Evolutionary conservation across 2,888 invertebrate genomes (phyloP), one percentile per base, ranked within the genome.

Genomic region (Stomorhina lunata): DNA sequence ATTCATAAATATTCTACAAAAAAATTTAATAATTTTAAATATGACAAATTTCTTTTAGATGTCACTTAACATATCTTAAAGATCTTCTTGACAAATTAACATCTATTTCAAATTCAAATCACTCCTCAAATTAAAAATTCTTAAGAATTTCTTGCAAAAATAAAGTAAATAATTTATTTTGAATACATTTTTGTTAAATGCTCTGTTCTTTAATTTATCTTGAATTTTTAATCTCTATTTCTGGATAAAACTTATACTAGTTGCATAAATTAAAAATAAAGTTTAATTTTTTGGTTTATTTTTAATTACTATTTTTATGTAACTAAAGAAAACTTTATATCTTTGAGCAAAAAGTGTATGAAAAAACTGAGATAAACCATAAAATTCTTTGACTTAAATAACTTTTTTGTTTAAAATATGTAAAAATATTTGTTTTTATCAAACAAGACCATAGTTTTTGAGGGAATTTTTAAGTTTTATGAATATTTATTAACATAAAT

Each of bases 381-480:
- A 29, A 9, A 61, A 40, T 12, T 29, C 15, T 57, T n/a, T n/a
- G 17, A 45, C 43, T n/a, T 68, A 48, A 59, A 59, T 66, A 48
- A 7, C 20, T 32, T 12, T 65, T 25, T 15, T n/a, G 12, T 53
- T 15, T 15, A n/a, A 29, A 29, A n/a, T 12, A 50, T 29, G 15
- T 15, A 57, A 61, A 71, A 37, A 57, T 32, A 72, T 65, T 15
- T 57, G n/a, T 43, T 76, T 63, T 75, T 55, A 65, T 63, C 34
- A 63, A 75, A 79, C 53, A 63, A 68, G 55, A 40, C 68, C 78
- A 73, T 57, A 78, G 69, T 68, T 73, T 65, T 50, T 5, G 6
- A 73, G 10, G 50, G 37, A 71, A 76, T 45, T 61, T 79, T 53
- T 48, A 68, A 57, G 32, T 61, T 40, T 72, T 37, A 66, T 43